Conservation (phyloP, 2,797 vertebrate species). For the Oreochromis grahami region DNA sequence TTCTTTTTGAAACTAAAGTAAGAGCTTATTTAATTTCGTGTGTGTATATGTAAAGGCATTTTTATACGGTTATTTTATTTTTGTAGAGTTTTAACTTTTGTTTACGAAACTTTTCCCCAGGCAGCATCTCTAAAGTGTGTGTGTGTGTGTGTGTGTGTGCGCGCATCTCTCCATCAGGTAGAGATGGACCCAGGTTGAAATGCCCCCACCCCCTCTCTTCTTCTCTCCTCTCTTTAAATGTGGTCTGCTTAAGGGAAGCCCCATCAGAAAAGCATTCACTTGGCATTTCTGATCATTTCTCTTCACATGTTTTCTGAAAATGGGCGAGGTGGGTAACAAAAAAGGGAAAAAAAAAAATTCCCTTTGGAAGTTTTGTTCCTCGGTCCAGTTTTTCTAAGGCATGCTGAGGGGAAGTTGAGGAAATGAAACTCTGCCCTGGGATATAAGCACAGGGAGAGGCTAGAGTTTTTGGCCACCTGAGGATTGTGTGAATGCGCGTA, state of each 20-base stretch:
- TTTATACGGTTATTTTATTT: conserved; percentile 83
- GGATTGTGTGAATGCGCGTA: neutral
- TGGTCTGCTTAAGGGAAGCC: neutral
- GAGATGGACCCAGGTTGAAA: conserved; percentile 23
- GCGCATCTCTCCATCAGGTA: conserved; percentile 12
- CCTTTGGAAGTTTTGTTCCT: neutral
- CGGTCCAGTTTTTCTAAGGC: neutral
- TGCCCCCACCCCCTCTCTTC: neutral
- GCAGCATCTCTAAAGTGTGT: conserved; percentile 79
- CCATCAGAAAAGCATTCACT: conserved; percentile 15
- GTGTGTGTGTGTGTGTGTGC: neutral
- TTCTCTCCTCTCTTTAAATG: neutral
- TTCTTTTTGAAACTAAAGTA: conserved; percentile 61
- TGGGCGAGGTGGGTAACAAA: neutral
- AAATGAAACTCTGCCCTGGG: conserved; percentile 3
- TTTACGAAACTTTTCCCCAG: conserved; percentile 84
- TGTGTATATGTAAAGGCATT: conserved; percentile 74
- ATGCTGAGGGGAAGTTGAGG: conserved; percentile 7
- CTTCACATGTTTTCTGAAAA: neutral
- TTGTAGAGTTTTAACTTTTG: conserved; percentile 81
- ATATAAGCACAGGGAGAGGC: neutral
- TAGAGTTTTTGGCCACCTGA: neutral
- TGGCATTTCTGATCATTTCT: neutral
- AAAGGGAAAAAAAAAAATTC: neutral
- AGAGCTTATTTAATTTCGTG: conserved; percentile 87